Base-by-base conservation (phyloP, 2,888 invertebrate species). In the Deilephila porcellus region DNA sequence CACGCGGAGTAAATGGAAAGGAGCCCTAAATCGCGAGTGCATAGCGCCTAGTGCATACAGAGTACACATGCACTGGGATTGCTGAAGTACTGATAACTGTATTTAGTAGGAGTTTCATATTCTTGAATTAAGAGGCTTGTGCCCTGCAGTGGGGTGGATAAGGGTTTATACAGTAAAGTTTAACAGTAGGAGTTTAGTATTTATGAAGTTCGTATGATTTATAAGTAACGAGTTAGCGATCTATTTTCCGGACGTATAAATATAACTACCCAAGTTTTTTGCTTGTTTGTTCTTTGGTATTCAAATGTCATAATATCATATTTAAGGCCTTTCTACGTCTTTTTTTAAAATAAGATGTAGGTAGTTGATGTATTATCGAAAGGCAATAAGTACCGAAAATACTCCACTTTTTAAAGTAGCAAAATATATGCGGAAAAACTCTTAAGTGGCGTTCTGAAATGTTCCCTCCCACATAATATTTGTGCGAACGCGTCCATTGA, bases 1-100 rank as follows among this genome's bases (percentile, higher is more conserved):
- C 59, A 73, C 64, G 72, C 67, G 7, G 53, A 32, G 56, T 20
- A 64, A 73, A 59, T 67, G 56, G 67, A 59, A 73, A 59, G 53
- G 59, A 67, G 67, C 52, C 25, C 29, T 67, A 67, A 52, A 52
- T 67, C 67, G 25, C 17, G 52, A 6, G 52, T 67, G 52, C 52
- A 11, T 67, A 25, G 11, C 45, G 45, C 17, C n/a, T 19, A 63
- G 34, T 63, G 64, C 25, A 52, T 17, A 8, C 20, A 45, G 25
- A 20, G 29, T 14, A 52, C 37, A 14, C 64, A 5, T 37, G 20
- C 34, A 64, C 64, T 64, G 34, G 19, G 2, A 20, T 45, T 20
- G 64, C 45, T 20, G n/a, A 34, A 7, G 2, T n/a, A 19, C 32
- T 34, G n/a, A 34, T 34, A 34, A 45, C 17, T 63, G 34, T 25